Percentiles rank a stretch among this genome's conserved stretches.
Evolutionary conservation across 2,797 vertebrate species (phyloP).

Genomic region (Orientallactaga sibirica): DNA sequence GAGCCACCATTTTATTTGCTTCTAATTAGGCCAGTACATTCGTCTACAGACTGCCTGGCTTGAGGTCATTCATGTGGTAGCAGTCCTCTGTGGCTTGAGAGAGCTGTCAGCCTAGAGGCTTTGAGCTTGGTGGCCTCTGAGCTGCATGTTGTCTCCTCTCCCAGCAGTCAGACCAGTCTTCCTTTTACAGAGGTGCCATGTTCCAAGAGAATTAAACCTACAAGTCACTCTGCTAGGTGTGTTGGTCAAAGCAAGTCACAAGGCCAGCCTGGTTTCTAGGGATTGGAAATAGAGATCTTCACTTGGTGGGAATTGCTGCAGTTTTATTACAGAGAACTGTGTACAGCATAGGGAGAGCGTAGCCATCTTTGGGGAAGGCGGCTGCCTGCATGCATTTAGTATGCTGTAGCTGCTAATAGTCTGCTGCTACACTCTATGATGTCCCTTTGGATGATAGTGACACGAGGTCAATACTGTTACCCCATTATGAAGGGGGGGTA

Average conservation of each 20-base stretch:
- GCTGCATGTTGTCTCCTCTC: neutral
- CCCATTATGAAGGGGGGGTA: neutral
- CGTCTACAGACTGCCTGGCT: neutral
- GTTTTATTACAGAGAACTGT: neutral
- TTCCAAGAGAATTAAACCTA: neutral
- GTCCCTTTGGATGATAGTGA: neutral
- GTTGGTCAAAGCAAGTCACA: neutral
- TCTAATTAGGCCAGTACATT: neutral
- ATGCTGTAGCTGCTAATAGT: neutral
- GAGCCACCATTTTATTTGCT: neutral
- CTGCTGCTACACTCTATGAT: neutral
- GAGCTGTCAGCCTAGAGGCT: neutral
- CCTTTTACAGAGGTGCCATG: neutral
- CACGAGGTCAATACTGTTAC: neutral
- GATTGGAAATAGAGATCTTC: neutral
- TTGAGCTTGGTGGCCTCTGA: neutral
- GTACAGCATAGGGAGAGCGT: neutral
- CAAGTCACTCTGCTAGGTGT: neutral
- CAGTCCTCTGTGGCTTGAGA: neutral
- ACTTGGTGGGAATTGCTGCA: slow-evolving; percentile 2
- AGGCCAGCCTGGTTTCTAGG: neutral
- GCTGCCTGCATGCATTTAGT: neutral
- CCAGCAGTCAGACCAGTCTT: neutral
- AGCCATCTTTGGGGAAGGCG: neutral
- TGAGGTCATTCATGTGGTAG: neutral